Evolutionary conservation across 2,888 invertebrate genomes (phyloP).

Genomic region (Itoplectis maculator): DNA sequence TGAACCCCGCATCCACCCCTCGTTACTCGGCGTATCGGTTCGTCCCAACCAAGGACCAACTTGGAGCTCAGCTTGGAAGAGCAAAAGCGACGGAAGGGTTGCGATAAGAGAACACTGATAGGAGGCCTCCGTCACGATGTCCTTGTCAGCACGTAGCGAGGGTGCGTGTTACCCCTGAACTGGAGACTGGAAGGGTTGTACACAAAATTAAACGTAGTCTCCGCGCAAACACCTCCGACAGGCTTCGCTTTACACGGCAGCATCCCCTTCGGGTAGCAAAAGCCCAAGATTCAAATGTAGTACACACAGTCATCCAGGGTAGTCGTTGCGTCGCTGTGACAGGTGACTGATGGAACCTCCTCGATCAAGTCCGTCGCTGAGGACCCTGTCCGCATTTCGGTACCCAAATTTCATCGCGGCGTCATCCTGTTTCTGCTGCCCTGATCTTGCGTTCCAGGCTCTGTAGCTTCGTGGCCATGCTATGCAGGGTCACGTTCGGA

Average conservation of each 20-base stretch:
- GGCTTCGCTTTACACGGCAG: slow-evolving; percentile 64
- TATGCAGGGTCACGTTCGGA: slow-evolving; percentile 64
- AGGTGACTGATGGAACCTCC: slow-evolving; percentile 82
- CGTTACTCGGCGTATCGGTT: slow-evolving; percentile 10
- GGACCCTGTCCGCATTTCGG: slow-evolving; percentile 70
- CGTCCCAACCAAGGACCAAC: not conserved
- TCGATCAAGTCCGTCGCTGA: slow-evolving; percentile 78
- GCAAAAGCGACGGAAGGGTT: slow-evolving; percentile 33
- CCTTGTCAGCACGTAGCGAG: slow-evolving; percentile 27
- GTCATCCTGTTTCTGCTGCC: slow-evolving; percentile 31
- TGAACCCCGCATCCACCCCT: slow-evolving; percentile 12
- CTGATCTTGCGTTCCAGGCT: slow-evolving; percentile 21
- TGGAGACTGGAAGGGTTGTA: not conserved
- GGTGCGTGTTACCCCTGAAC: not conserved
- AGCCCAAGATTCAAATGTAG: slow-evolving; percentile 49
- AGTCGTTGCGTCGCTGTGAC: slow-evolving; percentile 28
- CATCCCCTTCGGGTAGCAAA: slow-evolving; percentile 71
- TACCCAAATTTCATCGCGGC: slow-evolving; percentile 71
- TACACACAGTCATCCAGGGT: slow-evolving; percentile 70
- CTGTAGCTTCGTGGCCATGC: slow-evolving; percentile 19
- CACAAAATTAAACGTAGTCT: slow-evolving; percentile 74
- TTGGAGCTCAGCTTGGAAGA: not conserved
- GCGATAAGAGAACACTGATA: slow-evolving; percentile 45
- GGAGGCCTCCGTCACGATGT: slow-evolving; percentile 15
- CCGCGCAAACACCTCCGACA: slow-evolving; percentile 72